Evolutionary conservation across 2,888 invertebrate species (phyloP).

Genomic region (Thera britannica): DNA sequence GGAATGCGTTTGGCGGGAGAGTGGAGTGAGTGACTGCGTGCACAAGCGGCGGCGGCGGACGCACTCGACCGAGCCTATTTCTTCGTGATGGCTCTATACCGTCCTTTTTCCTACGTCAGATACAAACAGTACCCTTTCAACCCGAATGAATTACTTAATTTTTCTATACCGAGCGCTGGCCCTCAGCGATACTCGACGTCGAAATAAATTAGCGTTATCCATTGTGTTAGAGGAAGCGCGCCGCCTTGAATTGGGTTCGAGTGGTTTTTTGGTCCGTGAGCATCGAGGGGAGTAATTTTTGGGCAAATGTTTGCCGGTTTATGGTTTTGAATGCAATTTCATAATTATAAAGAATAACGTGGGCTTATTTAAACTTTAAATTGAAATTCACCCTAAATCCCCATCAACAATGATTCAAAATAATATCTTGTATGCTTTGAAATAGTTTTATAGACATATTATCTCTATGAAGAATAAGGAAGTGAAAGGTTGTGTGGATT

Average conservation of each 20-base stretch:
- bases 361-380: constrained; percentile 19
- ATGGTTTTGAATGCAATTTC: constrained; percentile 39
- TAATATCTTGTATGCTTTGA: constrained; percentile 29
- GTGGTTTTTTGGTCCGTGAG: constrained; percentile 60
- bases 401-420: too few species aligned
- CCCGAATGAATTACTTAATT: constrained; percentile 82
- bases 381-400: constrained; percentile 1
- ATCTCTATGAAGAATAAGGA: too few species aligned
- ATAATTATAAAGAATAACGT: constrained; percentile 29
- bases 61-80: constrained; percentile 74
- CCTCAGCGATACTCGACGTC: constrained; percentile 67
- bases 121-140: constrained; percentile 80
- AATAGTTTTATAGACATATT: constrained; percentile 19
- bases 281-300: constrained; percentile 55
- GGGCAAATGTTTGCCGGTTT: constrained; percentile 55
- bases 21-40: constrained; percentile 55
- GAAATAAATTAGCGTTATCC: constrained; percentile 76
- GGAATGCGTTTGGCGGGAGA: constrained; percentile 68
- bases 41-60: constrained; percentile 49
- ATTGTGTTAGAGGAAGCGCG: constrained; percentile 63
- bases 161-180: constrained; percentile 71
- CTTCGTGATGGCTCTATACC: constrained; percentile 70
- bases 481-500: too few species aligned
- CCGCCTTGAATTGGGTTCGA: constrained; percentile 61
- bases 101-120: constrained; percentile 77